These are phyloP conservation scores for Heliangelus exortis DNA, from an alignment of 2,797 vertebrate species.

Conservation along the genomic window DNA sequence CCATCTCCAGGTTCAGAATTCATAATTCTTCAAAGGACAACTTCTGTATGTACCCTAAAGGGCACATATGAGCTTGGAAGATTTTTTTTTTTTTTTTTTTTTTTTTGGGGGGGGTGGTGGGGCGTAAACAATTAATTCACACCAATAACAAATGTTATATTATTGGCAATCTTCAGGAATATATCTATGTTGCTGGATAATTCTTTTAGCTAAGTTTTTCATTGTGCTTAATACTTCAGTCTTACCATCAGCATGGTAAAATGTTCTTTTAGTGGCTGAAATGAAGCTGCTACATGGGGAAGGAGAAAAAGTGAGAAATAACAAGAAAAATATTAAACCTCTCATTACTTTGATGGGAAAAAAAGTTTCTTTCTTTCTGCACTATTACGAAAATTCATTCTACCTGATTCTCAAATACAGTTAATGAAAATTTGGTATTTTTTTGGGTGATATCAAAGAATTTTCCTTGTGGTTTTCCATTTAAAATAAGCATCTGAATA, in stretches of 20 bases:
- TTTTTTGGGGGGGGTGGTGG: too few species aligned
- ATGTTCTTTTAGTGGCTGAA: background rate
- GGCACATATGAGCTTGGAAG: fast-evolving
- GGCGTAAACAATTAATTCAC: background rate
- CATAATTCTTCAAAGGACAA: background rate
- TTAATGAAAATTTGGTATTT: background rate
- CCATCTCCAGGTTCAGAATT: background rate
- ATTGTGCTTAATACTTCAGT: background rate
- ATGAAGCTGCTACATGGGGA: background rate
- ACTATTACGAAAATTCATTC: background rate
- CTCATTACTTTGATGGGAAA: background rate
- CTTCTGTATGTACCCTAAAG: background rate
- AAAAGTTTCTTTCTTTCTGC: background rate
- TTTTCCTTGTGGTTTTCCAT: background rate
- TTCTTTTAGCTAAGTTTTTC: background rate
- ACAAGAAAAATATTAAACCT: background rate
- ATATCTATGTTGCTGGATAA: background rate
- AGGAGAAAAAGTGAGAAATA: background rate
- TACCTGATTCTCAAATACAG: background rate
- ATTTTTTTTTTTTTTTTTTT: background rate
- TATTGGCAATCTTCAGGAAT: background rate
- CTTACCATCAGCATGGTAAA: background rate
- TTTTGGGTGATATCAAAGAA: background rate
- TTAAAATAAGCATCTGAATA: background rate
- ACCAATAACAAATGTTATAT: background rate